Conservation (phyloP, 2,888 invertebrate genomes). For the Diarsia mendica region DNA sequence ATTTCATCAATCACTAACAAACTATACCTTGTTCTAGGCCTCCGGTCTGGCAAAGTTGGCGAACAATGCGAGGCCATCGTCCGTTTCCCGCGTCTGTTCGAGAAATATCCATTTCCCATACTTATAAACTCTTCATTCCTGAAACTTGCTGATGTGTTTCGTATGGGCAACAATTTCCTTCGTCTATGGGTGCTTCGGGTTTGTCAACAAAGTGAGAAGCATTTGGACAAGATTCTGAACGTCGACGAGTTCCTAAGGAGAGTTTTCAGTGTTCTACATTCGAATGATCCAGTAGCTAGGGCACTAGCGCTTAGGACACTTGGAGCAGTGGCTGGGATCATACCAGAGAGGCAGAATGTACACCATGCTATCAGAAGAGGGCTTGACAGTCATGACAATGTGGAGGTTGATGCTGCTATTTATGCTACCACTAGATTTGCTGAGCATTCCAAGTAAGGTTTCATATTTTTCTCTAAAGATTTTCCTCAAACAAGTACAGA, state of each 20-base stretch:
- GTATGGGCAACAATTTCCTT: slow-evolving; percentile 96
- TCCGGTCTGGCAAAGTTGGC: slow-evolving; percentile 97
- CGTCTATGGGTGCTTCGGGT: slow-evolving; percentile 97
- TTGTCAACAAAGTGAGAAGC: slow-evolving; percentile 98
- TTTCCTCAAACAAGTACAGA: neutral
- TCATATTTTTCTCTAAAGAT: neutral
- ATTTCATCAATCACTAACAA: slow-evolving; percentile 1
- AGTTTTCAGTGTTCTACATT: slow-evolving; percentile 98
- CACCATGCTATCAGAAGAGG: slow-evolving; percentile 98
- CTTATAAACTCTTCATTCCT: slow-evolving; percentile 98
- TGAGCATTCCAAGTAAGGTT: slow-evolving; percentile 95
- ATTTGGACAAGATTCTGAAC: slow-evolving; percentile 98
- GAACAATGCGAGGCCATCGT: slow-evolving; percentile 99
- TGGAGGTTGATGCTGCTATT: slow-evolving; percentile 98
- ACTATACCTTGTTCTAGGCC: slow-evolving; percentile 89
- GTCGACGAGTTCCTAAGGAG: slow-evolving; percentile 97
- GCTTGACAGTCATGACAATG: slow-evolving; percentile 97
- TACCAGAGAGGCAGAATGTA: slow-evolving; percentile 97
- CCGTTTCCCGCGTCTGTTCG: slow-evolving; percentile 97
- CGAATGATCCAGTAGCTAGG: slow-evolving; percentile 98
- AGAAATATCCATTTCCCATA: slow-evolving; percentile 99
- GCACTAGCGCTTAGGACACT: slow-evolving; percentile 96
- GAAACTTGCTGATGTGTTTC: slow-evolving; percentile 98
- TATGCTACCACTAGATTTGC: slow-evolving; percentile 98
- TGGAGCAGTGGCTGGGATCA: slow-evolving; percentile 97